Evolutionary conservation across 2,797 vertebrate genomes (phyloP), one percentile per base, ranked within the genome.

Genomic region (Microchirus variegatus): DNA sequence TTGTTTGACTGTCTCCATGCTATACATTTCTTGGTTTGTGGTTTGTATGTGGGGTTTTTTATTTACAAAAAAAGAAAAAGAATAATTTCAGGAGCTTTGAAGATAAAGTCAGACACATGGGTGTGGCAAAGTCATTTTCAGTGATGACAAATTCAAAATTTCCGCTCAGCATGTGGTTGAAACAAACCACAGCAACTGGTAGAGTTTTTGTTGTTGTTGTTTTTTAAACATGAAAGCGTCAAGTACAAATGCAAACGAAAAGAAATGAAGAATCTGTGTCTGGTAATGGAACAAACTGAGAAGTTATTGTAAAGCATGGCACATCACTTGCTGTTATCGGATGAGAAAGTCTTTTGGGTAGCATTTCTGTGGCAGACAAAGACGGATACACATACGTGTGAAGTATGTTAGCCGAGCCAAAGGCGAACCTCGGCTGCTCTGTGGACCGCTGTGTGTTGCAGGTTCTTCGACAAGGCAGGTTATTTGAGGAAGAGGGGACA

Each of bases 111-210:
- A 57, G 73, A 59, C 9, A 59, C 9, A 54, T 64, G 87, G 91
- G 90, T 91, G 90, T 92, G 91, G 89, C 87, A 87, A 77, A 82
- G 68, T 77, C 66, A 74, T 53, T 44, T 67, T 66, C 63, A 66
- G 43, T 55, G 61, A 73, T 56, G 81, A 70, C 59, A 67, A 85
- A 85, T 78, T 76, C 8, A 9, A 80, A 63, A 79, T 86, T 90
- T 87, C 73, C 84, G 87, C 83, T 88, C 70, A 77, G 70, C 75
- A 75, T 81, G 79, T 78, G 63, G 68, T 70, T 65, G 48, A 58
- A 81, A 41, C 45, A 65, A 73, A 73, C 73, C 63, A 58, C 57
- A 83, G 52, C 54, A 71, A 60, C 66, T 47, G 15, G 54, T 66
- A 52, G 7, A 73, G 77, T 83, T 56, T 65, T 22, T 42, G 22